phyloP scores from a whole-genome alignment of 2,113 vertebrate genomes.

The Numenius arquata region DNA sequence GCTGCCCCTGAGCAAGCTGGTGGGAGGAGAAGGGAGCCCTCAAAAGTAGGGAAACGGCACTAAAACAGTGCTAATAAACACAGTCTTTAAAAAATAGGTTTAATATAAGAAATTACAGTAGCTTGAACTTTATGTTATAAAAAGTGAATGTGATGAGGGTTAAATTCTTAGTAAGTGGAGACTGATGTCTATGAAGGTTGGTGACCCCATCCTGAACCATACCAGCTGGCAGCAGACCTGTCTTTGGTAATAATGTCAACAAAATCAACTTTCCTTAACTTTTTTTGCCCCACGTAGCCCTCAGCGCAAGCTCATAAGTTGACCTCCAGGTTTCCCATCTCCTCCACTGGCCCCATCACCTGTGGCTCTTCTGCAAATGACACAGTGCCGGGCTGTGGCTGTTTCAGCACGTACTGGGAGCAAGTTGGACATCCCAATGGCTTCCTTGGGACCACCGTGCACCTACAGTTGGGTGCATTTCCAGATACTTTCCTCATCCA shows the following conservation, averaged over 20 bases:
- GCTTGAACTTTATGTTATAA: background rate
- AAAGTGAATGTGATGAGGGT: background rate
- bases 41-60: background rate
- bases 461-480: background rate
- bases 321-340: background rate
- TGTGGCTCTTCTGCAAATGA: background rate
- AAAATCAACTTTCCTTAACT: background rate
- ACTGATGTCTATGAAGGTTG: background rate
- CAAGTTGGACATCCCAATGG: accelerated
- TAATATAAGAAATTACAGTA: background rate
- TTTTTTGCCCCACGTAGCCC: background rate
- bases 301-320: background rate
- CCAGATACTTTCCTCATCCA: background rate
- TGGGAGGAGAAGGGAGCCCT: background rate
- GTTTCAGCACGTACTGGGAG: background rate
- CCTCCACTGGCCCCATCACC: background rate
- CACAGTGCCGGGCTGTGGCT: background rate
- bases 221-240: background rate
- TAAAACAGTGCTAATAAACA: background rate
- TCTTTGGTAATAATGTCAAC: background rate
- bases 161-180: background rate
- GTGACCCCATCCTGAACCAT: background rate
- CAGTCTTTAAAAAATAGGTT: background rate
- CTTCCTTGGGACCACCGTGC: background rate
- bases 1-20: background rate